A percentile compares a stretch with the other conserved stretches of the same genome.
phyloP scores from a whole-genome alignment of 2,888 invertebrate genomes.

The Alitta virens region DNA sequence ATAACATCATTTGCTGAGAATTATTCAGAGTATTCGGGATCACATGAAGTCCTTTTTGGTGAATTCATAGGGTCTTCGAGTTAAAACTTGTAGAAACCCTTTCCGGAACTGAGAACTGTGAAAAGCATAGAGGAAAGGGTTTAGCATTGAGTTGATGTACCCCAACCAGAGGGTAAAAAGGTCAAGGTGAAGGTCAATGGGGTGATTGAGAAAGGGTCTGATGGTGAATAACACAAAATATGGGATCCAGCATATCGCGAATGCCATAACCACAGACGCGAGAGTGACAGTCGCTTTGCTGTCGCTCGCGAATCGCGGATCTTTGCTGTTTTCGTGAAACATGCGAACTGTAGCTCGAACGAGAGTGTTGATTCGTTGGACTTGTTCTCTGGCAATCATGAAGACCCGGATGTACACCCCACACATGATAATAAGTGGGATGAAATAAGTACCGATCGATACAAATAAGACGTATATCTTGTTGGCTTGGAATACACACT shows the following conservation, averaged over 20 bases:
- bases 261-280: constrained; percentile 13
- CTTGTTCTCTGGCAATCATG: constrained; percentile 16
- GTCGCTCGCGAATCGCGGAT: constrained; percentile 10
- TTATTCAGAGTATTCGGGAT: too few relatives aligned
- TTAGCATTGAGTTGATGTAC: constrained; percentile 15
- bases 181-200: constrained; percentile 11
- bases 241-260: constrained; percentile 18
- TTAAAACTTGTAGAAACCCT: constrained; percentile 11
- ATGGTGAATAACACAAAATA: constrained; percentile 15
- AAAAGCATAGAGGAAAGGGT: constrained; percentile 15
- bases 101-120: constrained; percentile 13
- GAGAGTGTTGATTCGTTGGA: constrained; percentile 15
- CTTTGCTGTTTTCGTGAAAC: constrained; percentile 5
- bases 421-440: constrained; percentile 22
- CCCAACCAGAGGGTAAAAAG: constrained; percentile 15
- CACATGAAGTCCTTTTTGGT: too few relatives aligned
- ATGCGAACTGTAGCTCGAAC: constrained; percentile 6
- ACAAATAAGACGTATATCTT: constrained; percentile 16
- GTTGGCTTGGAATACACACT: constrained; percentile 17
- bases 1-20: too few relatives aligned
- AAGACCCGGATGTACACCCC: constrained; percentile 18
- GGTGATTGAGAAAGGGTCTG: constrained; percentile 6
- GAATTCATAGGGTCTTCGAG: neutral
- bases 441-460: constrained; percentile 19
- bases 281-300: constrained; percentile 13